Conservation (phyloP, 2,113 vertebrate genomes). For the Cisticola juncidis region DNA sequence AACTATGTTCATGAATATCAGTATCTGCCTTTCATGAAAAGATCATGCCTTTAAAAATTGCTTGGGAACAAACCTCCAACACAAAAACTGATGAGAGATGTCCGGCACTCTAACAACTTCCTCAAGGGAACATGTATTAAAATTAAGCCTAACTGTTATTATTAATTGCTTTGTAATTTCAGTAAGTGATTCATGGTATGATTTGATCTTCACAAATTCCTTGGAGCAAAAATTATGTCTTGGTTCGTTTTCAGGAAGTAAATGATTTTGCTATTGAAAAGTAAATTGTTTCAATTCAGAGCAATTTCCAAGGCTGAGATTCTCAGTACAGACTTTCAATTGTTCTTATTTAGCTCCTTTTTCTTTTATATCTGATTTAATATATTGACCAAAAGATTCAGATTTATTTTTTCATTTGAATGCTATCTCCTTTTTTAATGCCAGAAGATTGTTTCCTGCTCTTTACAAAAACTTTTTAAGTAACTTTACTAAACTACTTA, state of each 20-base stretch:
- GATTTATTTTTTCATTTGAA: background rate
- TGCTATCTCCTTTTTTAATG: background rate
- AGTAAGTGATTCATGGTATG: background rate
- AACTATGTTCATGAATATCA: background rate
- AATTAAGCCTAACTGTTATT: background rate
- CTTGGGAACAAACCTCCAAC: background rate
- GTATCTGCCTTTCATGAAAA: background rate
- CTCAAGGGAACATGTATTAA: background rate
- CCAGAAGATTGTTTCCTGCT: background rate
- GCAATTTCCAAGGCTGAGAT: background rate
- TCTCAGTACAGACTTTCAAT: background rate
- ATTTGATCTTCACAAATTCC: background rate
- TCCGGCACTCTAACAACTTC: background rate
- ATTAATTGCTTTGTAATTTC: background rate
- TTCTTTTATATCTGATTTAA: background rate
- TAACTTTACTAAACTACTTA: background rate
- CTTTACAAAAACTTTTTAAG: background rate
- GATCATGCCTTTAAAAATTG: background rate
- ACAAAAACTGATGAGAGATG: background rate
- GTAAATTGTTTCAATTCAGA: background rate
- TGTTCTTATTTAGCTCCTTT: background rate
- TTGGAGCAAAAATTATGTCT: background rate
- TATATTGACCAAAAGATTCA: background rate
- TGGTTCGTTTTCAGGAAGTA: background rate
- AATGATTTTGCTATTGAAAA: background rate